A percentile compares a stretch with the other conserved stretches of the same genome.
Evolutionary conservation across 2,888 invertebrate genomes (phyloP).

Genomic region (Galerucella nymphaeae): DNA sequence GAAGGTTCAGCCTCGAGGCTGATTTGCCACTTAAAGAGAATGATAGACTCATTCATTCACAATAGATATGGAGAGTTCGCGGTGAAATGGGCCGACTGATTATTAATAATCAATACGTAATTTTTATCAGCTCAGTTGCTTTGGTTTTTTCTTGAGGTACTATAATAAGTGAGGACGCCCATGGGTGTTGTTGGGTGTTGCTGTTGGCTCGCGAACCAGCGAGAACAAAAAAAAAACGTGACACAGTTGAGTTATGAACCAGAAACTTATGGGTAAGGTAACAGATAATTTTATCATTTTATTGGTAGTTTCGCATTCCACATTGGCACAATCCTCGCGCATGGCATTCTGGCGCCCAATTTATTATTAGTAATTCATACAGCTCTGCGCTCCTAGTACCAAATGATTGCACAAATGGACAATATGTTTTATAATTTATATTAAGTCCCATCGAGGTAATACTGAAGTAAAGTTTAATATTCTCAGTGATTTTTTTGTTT

Average conservation of each 20-base stretch:
- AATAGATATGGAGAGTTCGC: no score
- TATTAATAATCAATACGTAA: no score
- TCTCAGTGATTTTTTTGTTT: no score
- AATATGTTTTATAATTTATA: no score
- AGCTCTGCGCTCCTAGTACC: conserved; percentile 11
- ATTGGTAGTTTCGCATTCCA: conserved; percentile 47
- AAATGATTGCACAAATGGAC: conserved; percentile 3
- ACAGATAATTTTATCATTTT: conserved; percentile 51
- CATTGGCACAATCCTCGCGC: conserved; percentile 42
- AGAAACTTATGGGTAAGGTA: conserved; percentile 48
- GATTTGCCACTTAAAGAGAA: no score
- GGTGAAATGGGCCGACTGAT: no score
- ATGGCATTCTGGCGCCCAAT: conserved; percentile 33
- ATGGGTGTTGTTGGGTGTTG: conserved; percentile 5
- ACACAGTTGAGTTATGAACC: conserved; percentile 47
- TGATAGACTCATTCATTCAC: no score
- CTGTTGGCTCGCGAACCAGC: conserved; percentile 14
- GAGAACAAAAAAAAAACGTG: conserved; percentile 29
- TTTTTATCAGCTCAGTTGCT: not conserved
- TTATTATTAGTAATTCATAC: conserved; percentile 28
- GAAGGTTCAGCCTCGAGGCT: no score
- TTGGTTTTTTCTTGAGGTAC: not conserved
- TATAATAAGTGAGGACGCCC: not conserved
- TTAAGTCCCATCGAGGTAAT: no score
- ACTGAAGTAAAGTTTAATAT: no score